Evolutionary conservation across 2,113 vertebrate species (phyloP).

Genomic region (Shinisaurus crocodilurus): DNA sequence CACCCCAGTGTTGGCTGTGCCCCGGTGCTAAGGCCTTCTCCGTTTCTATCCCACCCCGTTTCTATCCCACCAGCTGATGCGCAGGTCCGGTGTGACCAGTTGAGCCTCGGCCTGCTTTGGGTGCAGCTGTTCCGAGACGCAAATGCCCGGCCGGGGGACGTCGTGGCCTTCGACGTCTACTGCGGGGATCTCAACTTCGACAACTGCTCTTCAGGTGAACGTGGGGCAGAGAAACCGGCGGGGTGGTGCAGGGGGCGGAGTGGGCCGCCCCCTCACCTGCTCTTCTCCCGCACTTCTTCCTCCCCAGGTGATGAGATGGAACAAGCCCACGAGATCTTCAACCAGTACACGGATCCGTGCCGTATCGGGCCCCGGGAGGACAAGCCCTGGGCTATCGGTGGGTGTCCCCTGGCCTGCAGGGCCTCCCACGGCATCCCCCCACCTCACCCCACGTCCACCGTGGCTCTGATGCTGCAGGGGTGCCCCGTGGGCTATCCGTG

Average conservation of each 20-base stretch:
- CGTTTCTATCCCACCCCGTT: too few species aligned
- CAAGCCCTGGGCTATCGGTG: conserved; percentile 86
- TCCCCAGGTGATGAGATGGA: conserved; percentile 78
- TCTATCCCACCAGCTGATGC: neutral
- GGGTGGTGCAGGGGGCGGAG: rapidly evolving
- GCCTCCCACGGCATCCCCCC: neutral
- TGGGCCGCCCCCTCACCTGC: neutral
- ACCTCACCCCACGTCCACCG: too few species aligned
- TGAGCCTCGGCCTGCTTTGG: conserved; percentile 68
- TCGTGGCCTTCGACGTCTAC: conserved; percentile 85
- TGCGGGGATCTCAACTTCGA: conserved; percentile 92
- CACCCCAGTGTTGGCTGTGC: too few species aligned
- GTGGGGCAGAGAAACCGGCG: rapidly evolving
- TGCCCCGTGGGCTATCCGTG: too few species aligned
- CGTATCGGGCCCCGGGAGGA: conserved; percentile 77
- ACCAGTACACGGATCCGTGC: conserved; percentile 85
- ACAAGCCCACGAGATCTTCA: conserved; percentile 83
- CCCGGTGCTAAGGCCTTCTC: too few species aligned
- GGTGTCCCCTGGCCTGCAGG: neutral
- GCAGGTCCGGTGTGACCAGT: neutral
- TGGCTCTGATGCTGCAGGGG: too few species aligned
- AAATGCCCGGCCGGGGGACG: conserved; percentile 54
- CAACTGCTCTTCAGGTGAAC: conserved; percentile 85
- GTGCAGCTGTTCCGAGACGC: conserved; percentile 70
- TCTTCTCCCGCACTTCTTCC: rapidly evolving